phyloP scores from a whole-genome alignment of 2,113 vertebrate species.

The Vulpes ferrilata region DNA sequence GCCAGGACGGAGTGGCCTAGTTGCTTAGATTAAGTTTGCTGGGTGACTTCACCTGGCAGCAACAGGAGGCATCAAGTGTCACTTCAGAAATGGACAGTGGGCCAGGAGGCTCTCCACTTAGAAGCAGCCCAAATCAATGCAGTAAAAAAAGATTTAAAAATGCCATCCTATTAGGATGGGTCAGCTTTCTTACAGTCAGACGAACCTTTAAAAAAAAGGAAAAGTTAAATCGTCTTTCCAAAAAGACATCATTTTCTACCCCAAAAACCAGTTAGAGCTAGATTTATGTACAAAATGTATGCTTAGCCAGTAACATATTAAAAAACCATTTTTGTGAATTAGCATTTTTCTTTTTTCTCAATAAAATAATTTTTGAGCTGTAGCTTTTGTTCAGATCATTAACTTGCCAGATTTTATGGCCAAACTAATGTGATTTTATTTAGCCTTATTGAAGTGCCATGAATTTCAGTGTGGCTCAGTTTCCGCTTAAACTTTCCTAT shows the following conservation, averaged over 20 bases:
- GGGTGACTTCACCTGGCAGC: not conserved
- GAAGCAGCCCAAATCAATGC: not conserved
- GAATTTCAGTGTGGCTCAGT: not conserved
- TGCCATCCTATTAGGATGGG: not conserved
- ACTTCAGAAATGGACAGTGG: not conserved
- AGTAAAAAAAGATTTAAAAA: not conserved
- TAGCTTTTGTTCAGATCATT: not conserved
- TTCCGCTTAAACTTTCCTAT: not conserved
- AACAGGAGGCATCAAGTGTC: not conserved
- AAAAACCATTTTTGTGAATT: not conserved
- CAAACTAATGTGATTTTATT: not conserved
- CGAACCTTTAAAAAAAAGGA: not conserved
- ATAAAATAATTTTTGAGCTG: slow-evolving; percentile 12
- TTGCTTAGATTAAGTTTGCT: not conserved
- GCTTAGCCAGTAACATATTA: not conserved
- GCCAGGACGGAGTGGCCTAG: not conserved
- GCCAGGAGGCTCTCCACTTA: not conserved
- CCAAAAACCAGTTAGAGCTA: not conserved
- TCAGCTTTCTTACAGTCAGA: slow-evolving; percentile 5
- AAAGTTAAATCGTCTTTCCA: slow-evolving; percentile 6
- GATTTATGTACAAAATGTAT: not conserved
- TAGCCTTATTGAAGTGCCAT: not conserved
- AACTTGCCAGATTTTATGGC: not conserved
- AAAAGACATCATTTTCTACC: not conserved
- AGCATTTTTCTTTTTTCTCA: not conserved